These are phyloP conservation scores for Physocephala rufipes DNA, from an alignment of 2,888 invertebrate genomes.

Conservation along the genomic window DNA sequence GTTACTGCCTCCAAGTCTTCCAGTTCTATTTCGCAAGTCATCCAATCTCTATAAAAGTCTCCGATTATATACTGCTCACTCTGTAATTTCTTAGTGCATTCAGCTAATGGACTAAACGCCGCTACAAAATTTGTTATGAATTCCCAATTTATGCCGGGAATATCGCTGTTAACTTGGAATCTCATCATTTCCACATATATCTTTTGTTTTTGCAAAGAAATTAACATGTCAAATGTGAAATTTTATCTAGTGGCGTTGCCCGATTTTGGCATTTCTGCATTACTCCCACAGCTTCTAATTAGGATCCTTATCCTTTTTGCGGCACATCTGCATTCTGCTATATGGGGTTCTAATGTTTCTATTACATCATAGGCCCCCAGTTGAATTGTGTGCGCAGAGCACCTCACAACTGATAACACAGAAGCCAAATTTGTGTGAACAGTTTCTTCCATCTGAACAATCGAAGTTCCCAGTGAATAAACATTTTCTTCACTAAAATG, in stretches of 20 bases:
- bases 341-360: neutral
- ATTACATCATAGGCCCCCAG: conserved; percentile 26
- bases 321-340: conserved; percentile 3
- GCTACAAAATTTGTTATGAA: too few relatives aligned
- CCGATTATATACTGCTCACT: too few relatives aligned
- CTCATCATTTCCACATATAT: neutral
- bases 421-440: too few relatives aligned
- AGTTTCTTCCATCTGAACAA: neutral
- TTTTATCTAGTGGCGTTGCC: neutral
- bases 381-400: conserved; percentile 28
- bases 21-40: too few relatives aligned
- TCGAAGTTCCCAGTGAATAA: neutral
- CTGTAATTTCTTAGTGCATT: too few relatives aligned
- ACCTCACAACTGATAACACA: too few relatives aligned
- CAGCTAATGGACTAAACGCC: too few relatives aligned
- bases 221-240: neutral
- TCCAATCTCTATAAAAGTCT: too few relatives aligned
- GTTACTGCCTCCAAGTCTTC: neutral
- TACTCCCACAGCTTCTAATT: conserved; percentile 10
- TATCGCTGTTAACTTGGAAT: too few relatives aligned
- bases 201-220: neutral
- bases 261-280: neutral
- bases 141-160: too few relatives aligned
- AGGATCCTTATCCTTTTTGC: too few relatives aligned
- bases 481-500: neutral